Conservation (phyloP, 2,797 vertebrate species). For the Melopsittacus undulatus region DNA sequence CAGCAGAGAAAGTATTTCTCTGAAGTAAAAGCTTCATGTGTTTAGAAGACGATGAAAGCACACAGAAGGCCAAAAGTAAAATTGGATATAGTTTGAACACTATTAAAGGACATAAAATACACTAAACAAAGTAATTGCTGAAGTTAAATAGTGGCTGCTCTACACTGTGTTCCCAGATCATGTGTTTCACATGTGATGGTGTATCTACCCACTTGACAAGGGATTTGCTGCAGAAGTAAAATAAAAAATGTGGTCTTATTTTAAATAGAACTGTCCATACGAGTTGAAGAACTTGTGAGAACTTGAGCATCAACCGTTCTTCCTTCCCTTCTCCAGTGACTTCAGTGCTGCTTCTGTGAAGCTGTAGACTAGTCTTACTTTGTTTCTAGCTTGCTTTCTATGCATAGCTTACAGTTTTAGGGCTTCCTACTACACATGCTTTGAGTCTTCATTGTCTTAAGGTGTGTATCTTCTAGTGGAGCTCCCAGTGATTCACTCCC, state of each 20-base stretch:
- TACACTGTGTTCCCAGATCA: background rate
- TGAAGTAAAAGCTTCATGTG: background rate
- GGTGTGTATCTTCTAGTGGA: background rate
- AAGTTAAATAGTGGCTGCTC: background rate
- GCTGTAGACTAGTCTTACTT: background rate
- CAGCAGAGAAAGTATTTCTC: background rate
- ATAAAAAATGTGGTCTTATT: background rate
- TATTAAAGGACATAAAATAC: background rate
- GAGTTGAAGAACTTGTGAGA: background rate
- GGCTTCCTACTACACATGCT: rapidly evolving
- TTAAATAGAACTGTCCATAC: background rate
- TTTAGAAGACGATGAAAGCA: background rate
- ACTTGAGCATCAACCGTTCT: background rate
- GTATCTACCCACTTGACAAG: background rate
- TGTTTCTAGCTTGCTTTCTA: background rate
- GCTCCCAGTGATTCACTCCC: rapidly evolving
- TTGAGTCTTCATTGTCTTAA: background rate
- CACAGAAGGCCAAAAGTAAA: background rate
- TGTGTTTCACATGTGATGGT: rapidly evolving
- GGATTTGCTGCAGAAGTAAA: background rate
- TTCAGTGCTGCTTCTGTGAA: background rate
- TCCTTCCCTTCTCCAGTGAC: background rate
- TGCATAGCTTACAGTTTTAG: background rate
- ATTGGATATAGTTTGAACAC: background rate
- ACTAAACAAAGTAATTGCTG: background rate